Percentiles rank a stretch among this genome's conserved stretches.
These are phyloP conservation scores for Heterochromis multidens DNA, from an alignment of 2,113 vertebrate genomes.

Conservation along the genomic window DNA sequence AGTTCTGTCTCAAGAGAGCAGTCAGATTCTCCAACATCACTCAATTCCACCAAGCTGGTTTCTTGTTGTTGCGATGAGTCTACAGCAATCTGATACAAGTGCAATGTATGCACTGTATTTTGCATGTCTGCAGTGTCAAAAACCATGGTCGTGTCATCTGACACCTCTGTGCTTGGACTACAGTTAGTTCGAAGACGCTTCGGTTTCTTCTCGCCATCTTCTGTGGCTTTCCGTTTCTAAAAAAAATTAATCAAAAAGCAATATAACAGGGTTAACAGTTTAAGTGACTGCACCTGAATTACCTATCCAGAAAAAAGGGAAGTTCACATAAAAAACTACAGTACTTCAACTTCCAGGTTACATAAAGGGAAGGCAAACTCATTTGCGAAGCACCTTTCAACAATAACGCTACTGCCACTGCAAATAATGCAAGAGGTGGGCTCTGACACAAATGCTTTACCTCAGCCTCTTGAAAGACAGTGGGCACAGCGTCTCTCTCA, in stretches of 20 bases:
- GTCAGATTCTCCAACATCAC: neutral
- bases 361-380: no score
- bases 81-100: constrained; percentile 44
- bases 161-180: neutral
- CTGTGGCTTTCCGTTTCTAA: constrained; percentile 67
- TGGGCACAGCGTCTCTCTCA: constrained; percentile 70
- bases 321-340: no score
- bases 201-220: constrained; percentile 17
- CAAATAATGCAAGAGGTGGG: neutral
- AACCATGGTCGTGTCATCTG: neutral
- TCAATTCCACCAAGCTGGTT: constrained; percentile 7
- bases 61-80: neutral
- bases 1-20: neutral
- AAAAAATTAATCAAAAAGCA: neutral
- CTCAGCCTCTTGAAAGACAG: constrained; percentile 65
- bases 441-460: constrained; percentile 11
- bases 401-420: neutral
- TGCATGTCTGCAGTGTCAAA: neutral
- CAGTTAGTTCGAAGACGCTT: constrained; percentile 32
- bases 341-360: no score
- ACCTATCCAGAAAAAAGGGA: no score
- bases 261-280: neutral
- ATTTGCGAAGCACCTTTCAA: no score
- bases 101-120: neutral
- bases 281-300: no score